phyloP scores from a whole-genome alignment of 2,888 invertebrate genomes.

The Vannuccia rotundouncinata region DNA sequence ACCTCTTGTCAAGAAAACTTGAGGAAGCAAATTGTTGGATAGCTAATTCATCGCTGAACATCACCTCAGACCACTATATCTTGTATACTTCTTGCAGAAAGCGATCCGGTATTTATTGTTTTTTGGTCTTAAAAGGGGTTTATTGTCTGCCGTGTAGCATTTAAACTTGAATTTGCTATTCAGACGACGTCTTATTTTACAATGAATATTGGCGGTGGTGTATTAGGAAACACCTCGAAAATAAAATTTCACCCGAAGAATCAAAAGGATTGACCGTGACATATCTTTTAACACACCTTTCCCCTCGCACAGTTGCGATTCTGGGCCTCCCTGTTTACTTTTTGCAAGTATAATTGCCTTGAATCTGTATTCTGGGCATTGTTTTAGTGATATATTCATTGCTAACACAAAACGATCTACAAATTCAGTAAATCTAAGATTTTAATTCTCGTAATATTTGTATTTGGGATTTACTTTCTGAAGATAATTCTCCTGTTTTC shows the following conservation, averaged over 20 bases:
- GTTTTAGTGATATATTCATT: background rate
- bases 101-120: slow-evolving; percentile 4
- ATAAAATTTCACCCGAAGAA: background rate
- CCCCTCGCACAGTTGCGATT: background rate
- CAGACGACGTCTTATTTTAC: slow-evolving; percentile 31
- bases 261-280: background rate
- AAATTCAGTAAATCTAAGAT: background rate
- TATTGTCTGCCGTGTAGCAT: slow-evolving; percentile 19
- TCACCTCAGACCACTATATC: background rate
- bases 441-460: background rate
- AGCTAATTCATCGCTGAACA: slow-evolving; percentile 28
- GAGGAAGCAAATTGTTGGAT: slow-evolving; percentile 6
- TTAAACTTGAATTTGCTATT: background rate
- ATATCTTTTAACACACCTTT: background rate
- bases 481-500: background rate
- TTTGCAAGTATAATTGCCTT: background rate
- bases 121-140: slow-evolving; percentile 5
- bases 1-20: slow-evolving; percentile 19
- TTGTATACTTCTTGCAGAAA: slow-evolving; percentile 32
- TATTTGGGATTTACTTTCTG: background rate
- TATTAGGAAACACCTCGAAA: slow-evolving; percentile 3
- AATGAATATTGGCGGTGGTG: background rate
- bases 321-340: background rate
- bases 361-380: background rate
- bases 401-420: background rate